These are phyloP conservation scores for Montipora cactus DNA, from an alignment of 64 coral and sea anemone species.

Conservation along the genomic window DNA sequence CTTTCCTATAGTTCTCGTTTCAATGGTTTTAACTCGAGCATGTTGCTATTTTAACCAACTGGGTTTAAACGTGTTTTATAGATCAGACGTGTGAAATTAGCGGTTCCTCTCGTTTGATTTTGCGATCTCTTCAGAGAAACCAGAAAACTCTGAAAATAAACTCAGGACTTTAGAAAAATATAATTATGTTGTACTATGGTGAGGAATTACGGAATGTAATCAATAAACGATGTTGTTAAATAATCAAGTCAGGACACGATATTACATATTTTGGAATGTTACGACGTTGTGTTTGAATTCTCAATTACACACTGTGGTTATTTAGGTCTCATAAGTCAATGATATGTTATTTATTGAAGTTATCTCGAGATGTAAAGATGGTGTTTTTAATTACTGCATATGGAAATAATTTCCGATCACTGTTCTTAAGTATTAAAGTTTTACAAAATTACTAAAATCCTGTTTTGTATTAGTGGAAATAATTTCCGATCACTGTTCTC, in stretches of 20 bases:
- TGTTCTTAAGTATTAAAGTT: no score
- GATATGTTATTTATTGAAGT: conserved; percentile 22
- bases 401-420: neutral
- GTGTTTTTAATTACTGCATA: neutral
- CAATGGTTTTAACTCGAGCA: neutral
- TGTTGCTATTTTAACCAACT: neutral
- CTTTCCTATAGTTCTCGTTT: neutral
- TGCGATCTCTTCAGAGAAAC: neutral
- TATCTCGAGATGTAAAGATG: neutral
- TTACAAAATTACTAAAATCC: no score
- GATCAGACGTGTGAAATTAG: no score
- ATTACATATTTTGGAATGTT: conserved; percentile 22
- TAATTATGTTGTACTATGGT: conserved; percentile 18
- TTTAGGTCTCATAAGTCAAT: conserved; percentile 12
- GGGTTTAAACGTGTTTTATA: neutral
- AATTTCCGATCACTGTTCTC: neutral
- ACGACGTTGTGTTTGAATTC: neutral
- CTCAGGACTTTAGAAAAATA: neutral
- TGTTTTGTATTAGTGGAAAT: neutral
- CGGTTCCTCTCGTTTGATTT: neutral
- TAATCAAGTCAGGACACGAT: neutral
- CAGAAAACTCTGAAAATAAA: neutral
- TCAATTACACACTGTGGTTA: neutral
- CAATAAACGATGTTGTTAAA: neutral
- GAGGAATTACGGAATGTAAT: neutral